These are phyloP conservation scores for Candoia aspera DNA, from an alignment of 2,113 vertebrate species.

Conservation along the genomic window DNA sequence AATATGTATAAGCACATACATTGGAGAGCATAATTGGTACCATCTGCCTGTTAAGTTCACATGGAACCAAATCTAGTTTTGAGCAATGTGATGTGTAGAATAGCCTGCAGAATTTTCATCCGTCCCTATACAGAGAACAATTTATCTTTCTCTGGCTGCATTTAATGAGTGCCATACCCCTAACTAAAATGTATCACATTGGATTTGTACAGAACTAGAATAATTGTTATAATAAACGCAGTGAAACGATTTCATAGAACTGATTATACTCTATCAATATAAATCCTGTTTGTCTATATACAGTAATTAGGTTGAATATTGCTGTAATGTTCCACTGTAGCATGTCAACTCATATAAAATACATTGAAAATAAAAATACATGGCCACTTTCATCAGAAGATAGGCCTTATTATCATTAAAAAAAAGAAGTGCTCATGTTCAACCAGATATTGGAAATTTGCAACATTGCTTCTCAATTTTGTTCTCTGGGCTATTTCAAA, in stretches of 20 bases:
- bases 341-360: slow-evolving; percentile 58
- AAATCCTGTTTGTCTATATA: slow-evolving; percentile 43
- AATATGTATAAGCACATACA: neutral
- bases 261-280: slow-evolving; percentile 43
- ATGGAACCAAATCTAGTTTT: neutral
- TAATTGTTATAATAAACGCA: slow-evolving; percentile 49
- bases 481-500: slow-evolving; percentile 38
- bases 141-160: neutral
- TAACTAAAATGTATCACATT: slow-evolving; percentile 39
- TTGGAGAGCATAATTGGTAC: too few relatives aligned
- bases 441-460: slow-evolving; percentile 23
- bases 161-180: slow-evolving; percentile 30
- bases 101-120: neutral
- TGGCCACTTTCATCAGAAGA: slow-evolving; percentile 34
- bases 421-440: neutral
- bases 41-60: neutral
- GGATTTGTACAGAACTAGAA: slow-evolving; percentile 41
- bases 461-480: slow-evolving; percentile 34
- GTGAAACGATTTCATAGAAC: slow-evolving; percentile 30
- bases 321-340: slow-evolving; percentile 49
- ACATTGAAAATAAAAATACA: slow-evolving; percentile 65
- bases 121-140: neutral
- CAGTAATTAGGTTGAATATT: slow-evolving; percentile 53
- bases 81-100: neutral
- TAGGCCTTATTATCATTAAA: slow-evolving; percentile 40